These are phyloP conservation scores for Cephus spinipes DNA, from an alignment of 2,888 invertebrate genomes.

Conservation along the genomic window DNA sequence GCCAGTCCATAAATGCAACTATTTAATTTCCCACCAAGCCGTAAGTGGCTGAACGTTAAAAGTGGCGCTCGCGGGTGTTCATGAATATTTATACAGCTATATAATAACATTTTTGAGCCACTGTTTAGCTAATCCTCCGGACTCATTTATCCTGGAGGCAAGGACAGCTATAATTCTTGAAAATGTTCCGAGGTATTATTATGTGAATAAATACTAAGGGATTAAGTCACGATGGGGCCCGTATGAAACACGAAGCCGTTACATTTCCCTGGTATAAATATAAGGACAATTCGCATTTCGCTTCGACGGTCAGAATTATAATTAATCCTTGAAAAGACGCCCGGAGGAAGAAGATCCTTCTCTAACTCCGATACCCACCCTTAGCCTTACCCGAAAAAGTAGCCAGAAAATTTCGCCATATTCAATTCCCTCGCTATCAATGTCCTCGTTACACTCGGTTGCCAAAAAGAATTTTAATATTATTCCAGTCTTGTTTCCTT, in stretches of 20 bases:
- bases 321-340: constrained; percentile 1
- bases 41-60: constrained; percentile 35
- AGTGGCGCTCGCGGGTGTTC: constrained; percentile 42
- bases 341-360: neutral
- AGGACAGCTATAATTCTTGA: constrained; percentile 66
- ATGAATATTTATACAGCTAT: constrained; percentile 67
- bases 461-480: neutral
- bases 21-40: neutral
- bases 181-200: constrained; percentile 64
- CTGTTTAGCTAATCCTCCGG: constrained; percentile 67
- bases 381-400: neutral
- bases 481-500: neutral
- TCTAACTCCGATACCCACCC: neutral
- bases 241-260: constrained; percentile 39
- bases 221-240: constrained; percentile 53
- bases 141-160: constrained; percentile 66
- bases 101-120: constrained; percentile 68
- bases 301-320: constrained; percentile 8
- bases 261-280: neutral
- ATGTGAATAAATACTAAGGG: constrained; percentile 64
- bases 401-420: neutral
- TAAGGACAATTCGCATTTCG: constrained; percentile 23
- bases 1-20: neutral
- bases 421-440: neutral
- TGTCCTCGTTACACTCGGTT: neutral